A percentile compares a stretch with the other conserved stretches of the same genome.
phyloP scores from a whole-genome alignment of 1,140 invertebrate genomes.

The Temnothorax nylanderi region DNA sequence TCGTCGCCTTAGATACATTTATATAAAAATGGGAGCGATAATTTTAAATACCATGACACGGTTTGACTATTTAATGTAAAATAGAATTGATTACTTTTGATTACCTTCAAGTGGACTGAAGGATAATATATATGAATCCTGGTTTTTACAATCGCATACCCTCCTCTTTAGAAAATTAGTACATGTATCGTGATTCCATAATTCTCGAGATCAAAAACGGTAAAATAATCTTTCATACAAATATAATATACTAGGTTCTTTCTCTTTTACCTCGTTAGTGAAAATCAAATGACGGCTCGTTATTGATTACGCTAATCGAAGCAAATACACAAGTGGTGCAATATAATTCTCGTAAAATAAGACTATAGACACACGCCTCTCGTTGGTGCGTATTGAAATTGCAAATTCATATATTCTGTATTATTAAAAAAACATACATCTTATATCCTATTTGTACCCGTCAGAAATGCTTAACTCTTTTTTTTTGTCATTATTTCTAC shows the following conservation, averaged over 20 bases:
- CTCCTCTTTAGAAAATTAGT: constrained; percentile 45
- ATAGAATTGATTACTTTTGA: constrained; percentile 63
- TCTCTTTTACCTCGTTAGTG: background rate
- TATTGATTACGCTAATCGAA: constrained; percentile 34
- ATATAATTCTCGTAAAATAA: constrained; percentile 59
- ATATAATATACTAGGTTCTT: constrained; percentile 23
- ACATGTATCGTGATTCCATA: background rate
- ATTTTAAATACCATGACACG: constrained; percentile 65
- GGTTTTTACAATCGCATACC: constrained; percentile 48
- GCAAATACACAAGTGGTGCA: constrained; percentile 36
- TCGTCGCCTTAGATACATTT: constrained; percentile 75
- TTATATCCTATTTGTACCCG: constrained; percentile 85
- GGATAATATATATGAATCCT: constrained; percentile 54
- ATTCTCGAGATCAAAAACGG: constrained; percentile 8
- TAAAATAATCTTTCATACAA: constrained; percentile 38
- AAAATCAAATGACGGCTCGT: constrained; percentile 1
- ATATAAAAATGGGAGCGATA: constrained; percentile 71
- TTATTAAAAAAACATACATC: constrained; percentile 72
- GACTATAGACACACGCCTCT: constrained; percentile 61
- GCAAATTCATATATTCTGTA: constrained; percentile 78
- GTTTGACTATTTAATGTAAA: constrained; percentile 57
- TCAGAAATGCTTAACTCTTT: constrained; percentile 80
- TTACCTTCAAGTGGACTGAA: constrained; percentile 66
- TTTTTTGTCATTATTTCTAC: constrained; percentile 68
- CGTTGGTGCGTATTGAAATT: constrained; percentile 74